Evolutionary conservation across 2,797 vertebrate species (phyloP), one percentile per base, ranked within the genome.

Genomic region (Helostoma temminkii): DNA sequence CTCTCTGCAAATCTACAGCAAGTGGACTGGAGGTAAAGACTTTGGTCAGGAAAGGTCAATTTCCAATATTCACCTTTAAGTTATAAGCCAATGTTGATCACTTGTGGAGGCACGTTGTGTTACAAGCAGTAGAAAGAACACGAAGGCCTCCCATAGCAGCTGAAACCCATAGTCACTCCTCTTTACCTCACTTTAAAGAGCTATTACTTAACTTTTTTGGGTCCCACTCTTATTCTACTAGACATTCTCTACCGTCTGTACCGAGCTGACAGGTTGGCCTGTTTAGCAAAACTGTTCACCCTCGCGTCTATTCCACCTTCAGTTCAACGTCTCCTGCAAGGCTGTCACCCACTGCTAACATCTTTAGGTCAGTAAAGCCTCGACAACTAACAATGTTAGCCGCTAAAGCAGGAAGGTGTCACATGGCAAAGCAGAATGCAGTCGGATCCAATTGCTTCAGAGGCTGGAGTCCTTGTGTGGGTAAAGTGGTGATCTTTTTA

Each of bases 361-460:
- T 74, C 76, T 81, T 84, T 75, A 79, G 80, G 85, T 85, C 85
- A 82, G 71, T 50, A 68, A 76, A 72, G 73, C 69, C 68, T 69
- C 48, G 2, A 53, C 71, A 71, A 66, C 74, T 78, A 88, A 88
- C 62, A 1, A 41, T 34, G 64, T 82, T 81, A 74, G 74, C 81
- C 72, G 47, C 53, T n/a, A 4, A 53, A 75, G 76, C 66, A 56
- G 36, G 52, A 77, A 74, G 59, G 66, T 84, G 86, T 86, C 82
- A 83, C 22, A 21, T 63, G 47, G 70, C 50, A 24, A 62, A 59
- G 50, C 70, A 75, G 74, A 62, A 72, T 56, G 75, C 68, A 77
- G 69, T 72, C 36, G 26, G 59, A 74, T 66, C 52, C 42, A 59
- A 74, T 49, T 8, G 49, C 54, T 84, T 68, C 57, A 53, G 53